Base-by-base conservation (phyloP, 2,888 invertebrate species). In the Dendrolimus pini region DNA sequence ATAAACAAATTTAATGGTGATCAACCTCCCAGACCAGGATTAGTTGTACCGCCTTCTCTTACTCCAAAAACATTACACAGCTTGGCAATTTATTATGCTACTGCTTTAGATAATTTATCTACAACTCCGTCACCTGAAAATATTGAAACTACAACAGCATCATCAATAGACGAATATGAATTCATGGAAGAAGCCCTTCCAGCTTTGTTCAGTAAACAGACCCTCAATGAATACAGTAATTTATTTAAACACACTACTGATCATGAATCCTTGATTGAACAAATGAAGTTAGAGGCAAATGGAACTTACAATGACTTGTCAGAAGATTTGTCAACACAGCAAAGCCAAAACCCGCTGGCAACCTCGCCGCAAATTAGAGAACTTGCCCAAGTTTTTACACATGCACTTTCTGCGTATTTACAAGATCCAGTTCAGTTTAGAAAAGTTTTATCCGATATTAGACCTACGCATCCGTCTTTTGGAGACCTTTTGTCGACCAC, bases 341-440 rank as follows among this genome's bases (percentile, higher is more conserved):
- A 95, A 80, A 91, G 94, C 69, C 92, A 93, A 71, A 93, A 93
- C 30, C 93, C 94, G 0, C 78, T 94, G 7, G 92, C 93, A 10
- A 89, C 80, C 47, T 91, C 83, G 62, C 92, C 95, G n/a, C 92
- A 94, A 80, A 92, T 96, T 0, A 91, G 96, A 57, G 95, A 96
- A 79, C 80, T 96, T 7, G 96, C 96, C 0, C 95, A 95, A 81
- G 95, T 96, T 6, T 97, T 97, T 70, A 96, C 96, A 0, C 94
- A 96, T 71, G 96, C 96, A 0, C 81, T 97, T 13, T 95, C 95
- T 1, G 95, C 95, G 0, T 97, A 96, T 67, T 86, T 97, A 7
- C 94, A 96, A 79, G 95, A 96, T 78, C 96, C 96, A 1, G 94
- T 94, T n/a, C 94, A 94, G 57, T 96, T 96, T 69, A 93, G 95